Evolutionary conservation across 2,888 invertebrate genomes (phyloP).

Genomic region (Heliconius aoede): DNA sequence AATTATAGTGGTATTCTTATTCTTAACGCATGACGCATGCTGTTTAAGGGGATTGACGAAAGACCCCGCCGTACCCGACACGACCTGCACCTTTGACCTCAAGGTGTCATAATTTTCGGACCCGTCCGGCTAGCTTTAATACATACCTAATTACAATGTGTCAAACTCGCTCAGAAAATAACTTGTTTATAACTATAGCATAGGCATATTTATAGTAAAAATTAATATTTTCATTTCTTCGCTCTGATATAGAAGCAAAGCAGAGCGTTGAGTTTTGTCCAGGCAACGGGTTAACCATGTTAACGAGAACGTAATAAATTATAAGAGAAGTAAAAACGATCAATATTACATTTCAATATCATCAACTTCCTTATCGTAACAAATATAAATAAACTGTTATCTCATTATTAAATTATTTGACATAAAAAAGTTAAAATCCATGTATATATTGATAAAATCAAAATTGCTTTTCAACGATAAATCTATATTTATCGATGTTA

Average conservation of each 20-base stretch:
- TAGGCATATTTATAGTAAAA: too few species aligned
- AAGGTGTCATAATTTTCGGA: constrained; percentile 70
- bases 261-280: too few species aligned
- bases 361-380: background rate
- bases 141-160: background rate
- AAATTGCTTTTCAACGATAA: constrained; percentile 45
- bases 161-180: background rate
- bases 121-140: constrained; percentile 61
- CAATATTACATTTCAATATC: background rate
- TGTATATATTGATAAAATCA: constrained; percentile 36
- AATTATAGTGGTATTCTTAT: constrained; percentile 54
- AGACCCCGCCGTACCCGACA: constrained; percentile 65
- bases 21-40: constrained; percentile 58
- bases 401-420: background rate
- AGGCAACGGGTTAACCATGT: too few species aligned
- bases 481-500: constrained; percentile 40
- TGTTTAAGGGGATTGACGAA: constrained; percentile 69
- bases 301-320: too few species aligned
- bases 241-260: too few species aligned
- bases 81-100: constrained; percentile 76
- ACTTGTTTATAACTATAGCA: background rate
- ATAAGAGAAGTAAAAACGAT: background rate
- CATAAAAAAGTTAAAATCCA: background rate
- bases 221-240: too few species aligned
- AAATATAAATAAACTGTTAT: background rate